Evolutionary conservation across 35 echinoderm and acorn worm genomes (phyloP).

Genomic region (Patiria miniata): DNA sequence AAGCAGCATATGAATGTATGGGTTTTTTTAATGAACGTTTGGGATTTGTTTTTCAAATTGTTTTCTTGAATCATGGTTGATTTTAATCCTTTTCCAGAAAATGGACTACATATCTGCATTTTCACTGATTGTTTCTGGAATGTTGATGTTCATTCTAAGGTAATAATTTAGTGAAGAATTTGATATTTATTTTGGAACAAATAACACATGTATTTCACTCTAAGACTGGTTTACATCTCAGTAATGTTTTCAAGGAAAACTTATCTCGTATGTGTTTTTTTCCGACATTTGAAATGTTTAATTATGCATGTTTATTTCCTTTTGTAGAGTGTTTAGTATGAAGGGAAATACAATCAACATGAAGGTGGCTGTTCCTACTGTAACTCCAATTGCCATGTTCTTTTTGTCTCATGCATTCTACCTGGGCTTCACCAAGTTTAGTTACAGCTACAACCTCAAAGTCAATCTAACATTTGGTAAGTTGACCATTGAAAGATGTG

Average conservation of each 20-base stretch:
- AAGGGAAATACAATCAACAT: slow-evolving; percentile 13
- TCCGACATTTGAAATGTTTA: not conserved
- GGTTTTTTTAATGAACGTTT: too few relatives aligned
- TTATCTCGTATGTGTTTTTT: too few relatives aligned
- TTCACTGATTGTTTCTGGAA: slow-evolving; percentile 65
- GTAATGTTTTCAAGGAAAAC: too few relatives aligned
- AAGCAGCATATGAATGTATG: too few relatives aligned
- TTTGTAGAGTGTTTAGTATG: slow-evolving; percentile 31
- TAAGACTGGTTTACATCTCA: too few relatives aligned
- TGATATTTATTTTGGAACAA: too few relatives aligned
- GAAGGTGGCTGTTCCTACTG: slow-evolving; percentile 22
- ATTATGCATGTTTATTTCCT: not conserved
- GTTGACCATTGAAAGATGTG: too few relatives aligned
- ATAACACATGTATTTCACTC: too few relatives aligned
- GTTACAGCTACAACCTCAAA: slow-evolving; percentile 93
- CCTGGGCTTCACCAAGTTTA: slow-evolving; percentile 55
- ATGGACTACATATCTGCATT: slow-evolving; percentile 92
- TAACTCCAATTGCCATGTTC: slow-evolving; percentile 5
- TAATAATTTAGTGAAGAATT: slow-evolving; percentile 5
- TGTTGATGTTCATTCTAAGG: slow-evolving; percentile 69
- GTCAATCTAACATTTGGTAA: slow-evolving; percentile 70
- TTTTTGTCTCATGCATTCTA: slow-evolving; percentile 60
- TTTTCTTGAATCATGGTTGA: not conserved
- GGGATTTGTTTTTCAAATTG: too few relatives aligned
- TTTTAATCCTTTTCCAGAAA: slow-evolving; percentile 71